Base-by-base conservation (phyloP, 2,113 vertebrate species). In the Pygoscelis antarcticus region DNA sequence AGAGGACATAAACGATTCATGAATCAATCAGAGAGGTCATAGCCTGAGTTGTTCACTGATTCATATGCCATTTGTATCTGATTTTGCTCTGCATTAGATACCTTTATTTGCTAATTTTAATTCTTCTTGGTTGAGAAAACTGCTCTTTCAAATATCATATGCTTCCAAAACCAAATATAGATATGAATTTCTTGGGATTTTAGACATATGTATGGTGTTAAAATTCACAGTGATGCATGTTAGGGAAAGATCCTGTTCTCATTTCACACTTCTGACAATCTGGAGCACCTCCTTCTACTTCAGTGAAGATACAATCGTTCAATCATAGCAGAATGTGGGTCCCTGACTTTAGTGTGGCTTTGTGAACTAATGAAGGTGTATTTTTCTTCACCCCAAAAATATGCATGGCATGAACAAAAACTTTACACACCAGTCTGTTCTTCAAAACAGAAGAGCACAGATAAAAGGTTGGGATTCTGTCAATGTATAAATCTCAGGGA, bases 161-260 rank as follows among this genome's bases (percentile, higher is more conserved):
- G 71, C 61, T 96, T 96, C 87, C 71, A 93, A 97, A 94, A 21
- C 42, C 95, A 97, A 97, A 96, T 95, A 97, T 95, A 97, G 96
- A 91, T 62, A 93, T 0, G 46, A 82, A 88, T 97, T 88, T 79
- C 66, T 96, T 80, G 88, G n/a, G 68, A 92, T 93, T 97, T 94
- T 88, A 94, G 90, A 89, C 90, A 96, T 96, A 94, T 93, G 87
- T 62, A 40, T 68, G 75, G 91, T 92, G 90, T 91, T 96, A 97
- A 95, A 90, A 96, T 96, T 96, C 93, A 96, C 96, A 96, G 81
- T 64, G 79, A 91, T 93, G 77, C 68, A 95, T 94, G 83, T 54
- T 92, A 94, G 69, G 86, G 65, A 95, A 95, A 88, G 70, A 97
- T 96, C 40, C 42, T 93, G 70, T 94, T 97, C 81, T 96, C 75